phyloP scores from a whole-genome alignment of 1,140 invertebrate species.

The Drosophila pandora region DNA sequence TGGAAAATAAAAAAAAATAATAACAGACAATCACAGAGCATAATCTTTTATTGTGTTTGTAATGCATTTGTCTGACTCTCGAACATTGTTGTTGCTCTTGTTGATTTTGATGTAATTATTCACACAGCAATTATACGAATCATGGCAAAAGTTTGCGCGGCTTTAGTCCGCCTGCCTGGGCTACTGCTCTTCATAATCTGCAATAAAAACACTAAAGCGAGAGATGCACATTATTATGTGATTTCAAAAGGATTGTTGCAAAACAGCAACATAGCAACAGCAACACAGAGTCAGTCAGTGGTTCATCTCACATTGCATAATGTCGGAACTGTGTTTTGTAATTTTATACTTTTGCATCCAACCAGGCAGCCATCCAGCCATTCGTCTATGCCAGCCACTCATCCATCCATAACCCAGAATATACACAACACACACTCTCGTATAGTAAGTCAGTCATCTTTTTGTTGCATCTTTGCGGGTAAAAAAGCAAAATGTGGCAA shows the following conservation, averaged over 20 bases:
- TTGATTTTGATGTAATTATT: constrained; percentile 81
- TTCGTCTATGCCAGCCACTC: constrained; percentile 27
- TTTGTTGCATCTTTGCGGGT: background rate
- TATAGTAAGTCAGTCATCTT: background rate
- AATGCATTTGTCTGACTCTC: constrained; percentile 46
- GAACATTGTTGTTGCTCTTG: constrained; percentile 16
- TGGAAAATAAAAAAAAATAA: background rate
- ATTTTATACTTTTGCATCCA: constrained; percentile 61
- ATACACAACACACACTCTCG: constrained; percentile 28
- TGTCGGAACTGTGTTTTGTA: constrained; percentile 63
- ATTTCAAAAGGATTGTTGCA: constrained; percentile 73
- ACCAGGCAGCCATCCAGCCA: constrained; percentile 15
- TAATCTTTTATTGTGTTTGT: constrained; percentile 74
- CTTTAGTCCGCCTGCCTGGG: too few relatives aligned
- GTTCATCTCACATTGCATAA: constrained; percentile 68
- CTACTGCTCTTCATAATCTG: constrained; percentile 71
- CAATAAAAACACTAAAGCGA: constrained; percentile 63
- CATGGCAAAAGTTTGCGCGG: constrained; percentile 67
- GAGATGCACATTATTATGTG: constrained; percentile 71
- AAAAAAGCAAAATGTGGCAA: too few relatives aligned
- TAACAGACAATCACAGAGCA: constrained; percentile 36
- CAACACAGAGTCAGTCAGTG: constrained; percentile 8
- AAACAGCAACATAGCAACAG: constrained; percentile 50
- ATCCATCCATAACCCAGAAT: constrained; percentile 45
- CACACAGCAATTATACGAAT: constrained; percentile 79